phyloP scores from a whole-genome alignment of 1,140 invertebrate genomes.

The Drosophila orosa region DNA sequence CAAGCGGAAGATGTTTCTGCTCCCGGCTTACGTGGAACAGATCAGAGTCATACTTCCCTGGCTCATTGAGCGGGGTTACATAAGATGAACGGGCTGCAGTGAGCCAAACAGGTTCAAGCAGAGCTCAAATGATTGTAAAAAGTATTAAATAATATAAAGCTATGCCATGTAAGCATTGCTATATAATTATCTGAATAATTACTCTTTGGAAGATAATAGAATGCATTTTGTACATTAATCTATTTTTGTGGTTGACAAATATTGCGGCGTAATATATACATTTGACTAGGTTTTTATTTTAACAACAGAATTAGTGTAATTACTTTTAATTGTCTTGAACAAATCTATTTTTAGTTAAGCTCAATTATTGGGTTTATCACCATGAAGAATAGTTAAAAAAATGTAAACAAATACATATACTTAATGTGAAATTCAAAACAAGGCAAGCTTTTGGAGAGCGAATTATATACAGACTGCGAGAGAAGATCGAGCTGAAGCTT shows the following conservation, averaged over 20 bases:
- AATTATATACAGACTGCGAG: slow-evolving; percentile 2
- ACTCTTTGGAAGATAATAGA: not conserved
- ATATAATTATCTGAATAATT: slow-evolving; percentile 2
- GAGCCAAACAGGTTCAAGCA: not conserved
- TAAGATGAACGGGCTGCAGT: slow-evolving; percentile 37
- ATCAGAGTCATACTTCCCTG: slow-evolving; percentile 72
- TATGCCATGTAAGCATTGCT: not conserved
- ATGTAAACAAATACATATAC: slow-evolving; percentile 12
- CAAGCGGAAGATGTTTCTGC: slow-evolving; percentile 62
- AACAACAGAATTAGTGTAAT: not conserved
- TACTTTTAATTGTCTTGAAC: not conserved
- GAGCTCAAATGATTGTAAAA: not conserved
- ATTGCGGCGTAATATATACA: not conserved
- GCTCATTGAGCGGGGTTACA: slow-evolving; percentile 60
- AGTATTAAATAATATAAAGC: slow-evolving; percentile 1
- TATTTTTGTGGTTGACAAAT: not conserved
- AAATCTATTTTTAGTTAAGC: not conserved
- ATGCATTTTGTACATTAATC: not conserved
- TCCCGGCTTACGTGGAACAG: slow-evolving; percentile 65
- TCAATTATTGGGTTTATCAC: slow-evolving; percentile 2
- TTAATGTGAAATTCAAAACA: not conserved
- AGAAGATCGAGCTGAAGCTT: slow-evolving; percentile 12
- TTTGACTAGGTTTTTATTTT: not conserved
- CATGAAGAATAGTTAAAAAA: not conserved
- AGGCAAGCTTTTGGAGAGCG: slow-evolving; percentile 1